Evolutionary conservation across 2,797 vertebrate genomes (phyloP), one percentile per base, ranked within the genome.

Genomic region (Adrianichthys oophorus): DNA sequence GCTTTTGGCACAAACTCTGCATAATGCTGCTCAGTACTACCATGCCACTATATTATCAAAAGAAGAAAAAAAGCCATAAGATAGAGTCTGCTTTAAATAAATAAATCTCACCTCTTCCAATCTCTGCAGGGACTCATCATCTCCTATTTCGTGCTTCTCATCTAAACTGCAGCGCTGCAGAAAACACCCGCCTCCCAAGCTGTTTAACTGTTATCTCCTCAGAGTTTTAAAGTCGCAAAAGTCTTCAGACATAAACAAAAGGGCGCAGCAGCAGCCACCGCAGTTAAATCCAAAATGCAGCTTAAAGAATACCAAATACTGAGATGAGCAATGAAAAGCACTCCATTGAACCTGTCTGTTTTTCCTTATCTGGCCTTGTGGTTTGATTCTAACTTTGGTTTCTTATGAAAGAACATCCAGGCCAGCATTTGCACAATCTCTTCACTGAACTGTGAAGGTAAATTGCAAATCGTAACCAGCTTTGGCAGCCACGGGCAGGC

Each of bases 31-130:
- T 57, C 62, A 63, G 43, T 51, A 53, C 54, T 49, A 53, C 56
- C 17, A 62, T 50, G 54, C 58, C 67, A 53, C 52, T 52, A 62
- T 75, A 73, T 77, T 62, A 82, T 80, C 69, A 80, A 75, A 79
- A 65, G 56, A 56, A 76, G 72, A 83, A 68, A 80, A 76, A 79
- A 84, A 64, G 72, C 60, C 79, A 72, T 79, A 57, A 68, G 43
- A 65, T 61, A 66, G 69, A 66, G 65, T 21, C 43, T 13, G 49
- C 66, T 78, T 59, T 67, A 69, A 85, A 78, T 72, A 72, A 79
- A 70, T 43, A 37, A 53, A 64, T 81, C 75, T 75, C 47, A 45
- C 75, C 72, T 68, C 40, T 67, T 59, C 59, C 68, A 70, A 72
- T 85, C 69, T 84, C 82, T 66, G 62, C 40, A 51, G 79, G 58